phyloP scores from a whole-genome alignment of 2,888 invertebrate genomes.

The Acleris emargana region DNA sequence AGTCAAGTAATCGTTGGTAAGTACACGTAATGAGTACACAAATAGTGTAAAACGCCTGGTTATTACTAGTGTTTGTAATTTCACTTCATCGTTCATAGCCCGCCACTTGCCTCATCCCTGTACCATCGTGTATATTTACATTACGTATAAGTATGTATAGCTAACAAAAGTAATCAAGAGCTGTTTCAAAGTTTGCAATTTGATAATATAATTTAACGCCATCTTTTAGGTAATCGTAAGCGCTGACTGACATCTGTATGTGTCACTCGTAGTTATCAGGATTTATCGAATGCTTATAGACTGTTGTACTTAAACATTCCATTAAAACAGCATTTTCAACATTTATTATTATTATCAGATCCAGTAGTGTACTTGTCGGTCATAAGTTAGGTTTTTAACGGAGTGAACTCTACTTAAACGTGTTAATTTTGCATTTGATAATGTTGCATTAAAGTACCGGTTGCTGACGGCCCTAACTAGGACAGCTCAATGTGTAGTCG shows the following conservation, averaged over 20 bases:
- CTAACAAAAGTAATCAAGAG: conserved; percentile 50
- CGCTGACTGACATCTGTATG: conserved; percentile 74
- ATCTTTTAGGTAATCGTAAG: conserved; percentile 59
- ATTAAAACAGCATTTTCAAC: conserved; percentile 64
- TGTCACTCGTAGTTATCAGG: conserved; percentile 62
- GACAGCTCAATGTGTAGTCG: conserved; percentile 77
- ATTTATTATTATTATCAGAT: conserved; percentile 66
- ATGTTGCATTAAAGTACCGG: conserved; percentile 52
- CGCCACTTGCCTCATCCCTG: conserved; percentile 73
- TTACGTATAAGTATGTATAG: conserved; percentile 59
- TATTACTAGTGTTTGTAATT: conserved; percentile 69
- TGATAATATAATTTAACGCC: conserved; percentile 69
- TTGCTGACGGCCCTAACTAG: conserved; percentile 67
- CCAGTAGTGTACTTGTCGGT: conserved; percentile 57
- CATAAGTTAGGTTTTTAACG: conserved; percentile 67
- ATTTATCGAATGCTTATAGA: conserved; percentile 71
- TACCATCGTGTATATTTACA: conserved; percentile 74
- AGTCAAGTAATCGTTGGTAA: conserved; percentile 72
- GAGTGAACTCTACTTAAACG: conserved; percentile 55
- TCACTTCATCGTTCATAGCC: conserved; percentile 67
- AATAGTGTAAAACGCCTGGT: conserved; percentile 68
- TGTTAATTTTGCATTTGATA: conserved; percentile 68
- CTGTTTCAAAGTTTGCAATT: conserved; percentile 55
- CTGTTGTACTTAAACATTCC: conserved; percentile 83
- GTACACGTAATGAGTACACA: conserved; percentile 78